phyloP scores from a whole-genome alignment of 2,888 invertebrate species.

The Agriotes lineatus region DNA sequence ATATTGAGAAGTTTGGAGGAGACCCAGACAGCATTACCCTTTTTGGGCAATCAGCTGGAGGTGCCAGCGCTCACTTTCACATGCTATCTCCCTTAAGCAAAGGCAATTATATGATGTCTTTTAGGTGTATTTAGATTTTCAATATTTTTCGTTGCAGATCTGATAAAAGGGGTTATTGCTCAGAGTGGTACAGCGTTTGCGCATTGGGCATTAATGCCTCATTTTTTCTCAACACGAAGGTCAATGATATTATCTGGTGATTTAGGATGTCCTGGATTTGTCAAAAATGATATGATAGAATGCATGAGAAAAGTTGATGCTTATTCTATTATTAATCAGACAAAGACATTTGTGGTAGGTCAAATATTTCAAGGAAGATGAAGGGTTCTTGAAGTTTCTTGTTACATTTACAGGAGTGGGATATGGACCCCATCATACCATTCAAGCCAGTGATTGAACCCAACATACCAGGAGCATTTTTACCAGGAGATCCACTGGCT shows the following conservation, averaged over 20 bases:
- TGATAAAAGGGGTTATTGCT: conserved; percentile 32
- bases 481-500: conserved; percentile 73
- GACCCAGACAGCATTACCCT: conserved; percentile 60
- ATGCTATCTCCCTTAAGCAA: conserved; percentile 61
- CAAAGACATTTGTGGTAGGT: conserved; percentile 76
- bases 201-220: conserved; percentile 21
- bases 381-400: neutral
- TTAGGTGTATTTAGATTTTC: neutral
- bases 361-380: neutral
- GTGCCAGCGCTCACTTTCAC: conserved; percentile 62
- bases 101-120: conserved; percentile 52
- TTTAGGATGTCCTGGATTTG: conserved; percentile 72
- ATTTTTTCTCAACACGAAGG: conserved; percentile 9
- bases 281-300: conserved; percentile 67
- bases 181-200: conserved; percentile 26
- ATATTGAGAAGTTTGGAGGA: conserved; percentile 48
- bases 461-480: conserved; percentile 75
- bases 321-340: conserved; percentile 74
- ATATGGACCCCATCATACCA: conserved; percentile 80
- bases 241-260: conserved; percentile 50
- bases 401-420: conserved; percentile 5
- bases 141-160: conserved; percentile 1
- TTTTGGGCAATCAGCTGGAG: conserved; percentile 64
- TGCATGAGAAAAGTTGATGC: conserved; percentile 76
- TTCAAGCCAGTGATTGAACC: conserved; percentile 84